phyloP scores from a whole-genome alignment of 35 echinoderm and acorn worm genomes.

The Hemicentrotus pulcherrimus region DNA sequence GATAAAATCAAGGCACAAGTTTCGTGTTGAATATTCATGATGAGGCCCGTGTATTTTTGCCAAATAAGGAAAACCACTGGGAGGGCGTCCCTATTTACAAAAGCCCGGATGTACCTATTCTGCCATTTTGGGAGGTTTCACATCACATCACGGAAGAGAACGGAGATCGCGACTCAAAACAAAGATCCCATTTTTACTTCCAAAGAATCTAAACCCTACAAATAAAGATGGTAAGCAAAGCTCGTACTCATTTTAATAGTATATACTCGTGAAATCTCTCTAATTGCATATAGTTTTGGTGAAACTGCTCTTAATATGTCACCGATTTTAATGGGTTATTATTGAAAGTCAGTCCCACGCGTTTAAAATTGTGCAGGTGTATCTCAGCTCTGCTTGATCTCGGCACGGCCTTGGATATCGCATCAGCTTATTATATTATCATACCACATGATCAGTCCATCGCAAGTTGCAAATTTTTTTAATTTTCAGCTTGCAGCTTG shows the following conservation, averaged over 20 bases:
- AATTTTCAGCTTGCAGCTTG: too few species aligned
- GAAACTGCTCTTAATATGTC: not conserved
- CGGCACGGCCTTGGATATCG: too few species aligned
- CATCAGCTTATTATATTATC: too few species aligned
- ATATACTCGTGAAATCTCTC: not conserved
- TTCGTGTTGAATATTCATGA: slow-evolving; percentile 21
- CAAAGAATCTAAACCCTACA: not conserved
- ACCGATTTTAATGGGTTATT: not conserved
- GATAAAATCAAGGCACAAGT: not conserved
- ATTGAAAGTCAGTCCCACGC: not conserved
- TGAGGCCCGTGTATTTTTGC: slow-evolving; percentile 23
- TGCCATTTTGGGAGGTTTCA: slow-evolving; percentile 38
- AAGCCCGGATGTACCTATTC: slow-evolving; percentile 32
- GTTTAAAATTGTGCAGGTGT: not conserved
- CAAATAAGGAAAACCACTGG: slow-evolving; percentile 46
- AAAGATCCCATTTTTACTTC: not conserved
- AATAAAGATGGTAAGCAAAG: not conserved
- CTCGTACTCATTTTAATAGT: not conserved
- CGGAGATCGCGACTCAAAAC: not conserved
- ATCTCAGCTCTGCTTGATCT: too few species aligned
- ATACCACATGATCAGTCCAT: too few species aligned
- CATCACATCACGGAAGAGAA: not conserved
- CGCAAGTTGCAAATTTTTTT: too few species aligned
- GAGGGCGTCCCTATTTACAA: slow-evolving; percentile 21
- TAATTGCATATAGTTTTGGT: not conserved